Percentiles rank a stretch among this genome's conserved stretches.
phyloP scores from a whole-genome alignment of 2,113 vertebrate species.

The Caloenas nicobarica region DNA sequence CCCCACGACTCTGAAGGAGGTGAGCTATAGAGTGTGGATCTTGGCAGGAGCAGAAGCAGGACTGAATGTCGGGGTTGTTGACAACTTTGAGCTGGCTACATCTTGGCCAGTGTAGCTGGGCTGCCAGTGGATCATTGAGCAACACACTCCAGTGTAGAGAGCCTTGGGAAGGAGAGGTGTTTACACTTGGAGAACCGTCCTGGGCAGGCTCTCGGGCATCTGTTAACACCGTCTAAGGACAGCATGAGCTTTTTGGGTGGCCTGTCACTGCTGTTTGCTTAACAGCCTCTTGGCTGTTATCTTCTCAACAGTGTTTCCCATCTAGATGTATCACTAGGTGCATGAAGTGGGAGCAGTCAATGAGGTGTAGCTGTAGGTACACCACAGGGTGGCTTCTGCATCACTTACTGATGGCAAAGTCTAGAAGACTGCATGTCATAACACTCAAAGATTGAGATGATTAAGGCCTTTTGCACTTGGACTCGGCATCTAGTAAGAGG shows the following conservation, averaged over 20 bases:
- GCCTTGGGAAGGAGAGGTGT: background rate
- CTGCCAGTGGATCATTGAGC: background rate
- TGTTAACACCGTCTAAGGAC: background rate
- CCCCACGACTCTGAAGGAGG: background rate
- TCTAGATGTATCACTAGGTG: background rate
- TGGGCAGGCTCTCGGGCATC: background rate
- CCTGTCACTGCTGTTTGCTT: background rate
- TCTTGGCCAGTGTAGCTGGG: background rate
- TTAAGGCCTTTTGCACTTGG: background rate
- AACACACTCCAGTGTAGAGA: background rate
- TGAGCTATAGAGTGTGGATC: background rate
- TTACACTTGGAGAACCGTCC: background rate
- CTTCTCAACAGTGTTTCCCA: background rate
- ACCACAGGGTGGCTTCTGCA: background rate
- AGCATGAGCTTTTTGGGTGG: background rate
- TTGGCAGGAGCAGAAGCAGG: background rate
- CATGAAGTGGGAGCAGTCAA: background rate
- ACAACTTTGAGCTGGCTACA: background rate
- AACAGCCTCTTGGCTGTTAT: background rate
- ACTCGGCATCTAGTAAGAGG: background rate
- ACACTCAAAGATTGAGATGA: background rate
- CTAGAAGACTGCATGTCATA: background rate
- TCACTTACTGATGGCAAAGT: background rate
- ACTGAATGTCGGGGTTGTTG: background rate
- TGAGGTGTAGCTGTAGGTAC: background rate